phyloP scores from a whole-genome alignment of 2,113 vertebrate genomes.

The Irena cyanogastra region DNA sequence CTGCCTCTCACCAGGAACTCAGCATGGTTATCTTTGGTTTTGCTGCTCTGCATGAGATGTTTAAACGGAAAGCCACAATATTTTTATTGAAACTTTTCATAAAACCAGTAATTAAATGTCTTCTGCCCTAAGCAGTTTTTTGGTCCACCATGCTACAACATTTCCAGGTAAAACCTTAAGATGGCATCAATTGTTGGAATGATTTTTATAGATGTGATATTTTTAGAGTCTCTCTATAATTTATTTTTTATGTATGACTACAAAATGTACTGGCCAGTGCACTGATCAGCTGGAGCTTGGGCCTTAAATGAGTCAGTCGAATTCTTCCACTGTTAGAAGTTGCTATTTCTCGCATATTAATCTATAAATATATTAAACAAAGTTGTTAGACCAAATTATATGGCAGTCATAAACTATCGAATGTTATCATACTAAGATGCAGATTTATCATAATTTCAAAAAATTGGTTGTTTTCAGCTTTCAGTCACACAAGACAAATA shows the following conservation, averaged over 20 bases:
- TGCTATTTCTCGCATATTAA: neutral
- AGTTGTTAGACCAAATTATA: neutral
- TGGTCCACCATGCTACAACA: neutral
- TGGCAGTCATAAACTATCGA: neutral
- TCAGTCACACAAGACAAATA: neutral
- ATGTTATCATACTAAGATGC: neutral
- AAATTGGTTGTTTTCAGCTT: neutral
- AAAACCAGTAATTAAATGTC: neutral
- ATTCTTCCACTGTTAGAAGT: neutral
- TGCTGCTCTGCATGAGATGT: neutral
- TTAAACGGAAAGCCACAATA: slow-evolving; percentile 45
- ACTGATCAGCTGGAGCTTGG: neutral
- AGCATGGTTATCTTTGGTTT: slow-evolving; percentile 44
- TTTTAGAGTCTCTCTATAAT: neutral
- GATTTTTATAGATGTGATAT: neutral
- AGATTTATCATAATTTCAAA: neutral
- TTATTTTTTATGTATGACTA: neutral
- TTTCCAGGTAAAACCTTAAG: neutral
- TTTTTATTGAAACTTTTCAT: slow-evolving; percentile 23
- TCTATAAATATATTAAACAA: neutral
- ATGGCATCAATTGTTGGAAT: neutral
- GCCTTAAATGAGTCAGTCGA: neutral
- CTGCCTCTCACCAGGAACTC: neutral
- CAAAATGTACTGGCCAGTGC: neutral
- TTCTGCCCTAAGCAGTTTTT: neutral